Evolutionary conservation across 2,113 vertebrate genomes (phyloP).

Genomic region (Leucosticte australis): DNA sequence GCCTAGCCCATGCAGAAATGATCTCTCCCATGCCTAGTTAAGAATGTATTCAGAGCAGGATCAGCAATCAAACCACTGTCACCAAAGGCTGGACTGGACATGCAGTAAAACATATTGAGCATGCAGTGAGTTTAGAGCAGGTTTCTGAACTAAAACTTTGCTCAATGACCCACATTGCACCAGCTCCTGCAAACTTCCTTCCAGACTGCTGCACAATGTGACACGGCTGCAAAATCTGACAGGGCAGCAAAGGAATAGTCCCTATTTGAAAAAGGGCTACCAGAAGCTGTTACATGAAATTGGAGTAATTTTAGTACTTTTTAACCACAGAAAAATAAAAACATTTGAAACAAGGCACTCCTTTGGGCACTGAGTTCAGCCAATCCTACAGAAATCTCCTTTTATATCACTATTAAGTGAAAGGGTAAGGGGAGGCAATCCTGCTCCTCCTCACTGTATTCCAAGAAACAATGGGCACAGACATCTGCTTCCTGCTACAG

Average conservation of each 20-base stretch:
- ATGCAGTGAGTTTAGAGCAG: background rate
- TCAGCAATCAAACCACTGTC: background rate
- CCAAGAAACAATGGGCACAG: accelerated
- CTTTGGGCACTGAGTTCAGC: background rate
- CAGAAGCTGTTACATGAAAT: background rate
- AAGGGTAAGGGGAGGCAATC: background rate
- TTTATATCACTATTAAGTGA: background rate
- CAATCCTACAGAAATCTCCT: background rate
- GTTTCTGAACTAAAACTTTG: background rate
- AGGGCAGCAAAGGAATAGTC: background rate
- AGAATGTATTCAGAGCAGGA: background rate
- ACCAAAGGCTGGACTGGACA: accelerated
- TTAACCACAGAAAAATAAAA: background rate
- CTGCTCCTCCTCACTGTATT: background rate
- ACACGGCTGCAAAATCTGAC: background rate
- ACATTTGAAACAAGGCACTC: background rate
- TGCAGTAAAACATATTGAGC: background rate
- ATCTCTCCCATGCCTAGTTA: background rate
- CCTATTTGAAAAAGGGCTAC: background rate
- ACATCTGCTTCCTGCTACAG: background rate
- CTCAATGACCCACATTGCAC: background rate
- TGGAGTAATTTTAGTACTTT: background rate
- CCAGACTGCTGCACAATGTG: background rate
- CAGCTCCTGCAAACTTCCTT: background rate
- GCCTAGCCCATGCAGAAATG: background rate